Evolutionary conservation across 2,797 vertebrate genomes (phyloP), one percentile per base, ranked within the genome.

Genomic region (Smutsia temminckii): DNA sequence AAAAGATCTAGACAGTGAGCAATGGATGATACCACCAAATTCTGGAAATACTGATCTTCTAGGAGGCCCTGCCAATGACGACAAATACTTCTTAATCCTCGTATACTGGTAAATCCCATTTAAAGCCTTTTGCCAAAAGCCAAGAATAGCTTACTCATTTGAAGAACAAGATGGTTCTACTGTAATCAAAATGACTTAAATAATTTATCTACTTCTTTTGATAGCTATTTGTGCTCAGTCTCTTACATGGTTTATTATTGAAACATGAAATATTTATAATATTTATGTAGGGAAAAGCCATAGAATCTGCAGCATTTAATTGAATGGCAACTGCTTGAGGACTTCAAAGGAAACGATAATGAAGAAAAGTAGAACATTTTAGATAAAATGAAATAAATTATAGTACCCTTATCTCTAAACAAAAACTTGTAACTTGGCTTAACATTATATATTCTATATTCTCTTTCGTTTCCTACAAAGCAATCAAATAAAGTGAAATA

Each of bases 91-190:
- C 61, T 93, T 80, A 40, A 66, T 17, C 9, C 49, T 59, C 23
- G 16, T 59, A 69, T 17, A 27, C 8, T 18, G 3, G 6, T 90
- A 64, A 68, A 51, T 90, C 51, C 29, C 21, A 74, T 53, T 57
- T 81, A 77, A 90, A 61, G 25, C 10, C 25, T 20, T 66, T 80
- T 81, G 27, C n/a, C 64, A 86, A 94, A 87, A 94, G 49, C 90
- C n/a, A 40, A 25, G 20, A 89, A 61, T 0, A 42, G 77, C 25
- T 77, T 29, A 53, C 12, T 16, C 63, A 17, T 85, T 85, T 71
- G 57, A 92, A 72, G 37, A 17, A 59, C 32, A 96, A 74, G 7
- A 83, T 93, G 55, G 42, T 57, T 59, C 6, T 74, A 75, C 12
- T 91, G 4, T 40, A 29, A 0, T 93, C 37, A n/a, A 94, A 59